phyloP scores from a whole-genome alignment of 2,113 vertebrate species.

The Piprites chloris region DNA sequence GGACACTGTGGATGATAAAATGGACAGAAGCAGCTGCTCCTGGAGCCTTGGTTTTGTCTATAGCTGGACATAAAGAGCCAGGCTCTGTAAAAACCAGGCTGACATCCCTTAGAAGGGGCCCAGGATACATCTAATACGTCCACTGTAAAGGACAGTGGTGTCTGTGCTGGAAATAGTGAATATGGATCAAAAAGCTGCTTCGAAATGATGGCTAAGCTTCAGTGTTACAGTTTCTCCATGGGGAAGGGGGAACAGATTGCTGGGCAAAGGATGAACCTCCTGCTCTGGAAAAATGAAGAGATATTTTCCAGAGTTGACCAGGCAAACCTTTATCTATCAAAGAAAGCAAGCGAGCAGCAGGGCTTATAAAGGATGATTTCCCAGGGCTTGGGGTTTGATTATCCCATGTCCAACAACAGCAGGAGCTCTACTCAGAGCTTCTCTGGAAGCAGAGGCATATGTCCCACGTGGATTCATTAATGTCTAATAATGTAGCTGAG shows the following conservation, averaged over 20 bases:
- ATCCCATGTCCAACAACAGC: background rate
- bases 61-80: background rate
- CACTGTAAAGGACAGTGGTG: background rate
- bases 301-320: background rate
- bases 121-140: background rate
- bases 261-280: background rate
- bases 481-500: conserved; percentile 3
- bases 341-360: background rate
- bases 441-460: background rate
- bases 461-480: conserved; percentile 16
- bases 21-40: background rate
- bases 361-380: background rate
- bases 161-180: background rate
- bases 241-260: background rate
- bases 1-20: background rate
- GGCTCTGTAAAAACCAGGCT: background rate
- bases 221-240: background rate
- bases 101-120: background rate
- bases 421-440: background rate
- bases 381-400: background rate
- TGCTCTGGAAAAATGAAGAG: background rate
- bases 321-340: background rate
- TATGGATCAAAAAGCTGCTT: background rate
- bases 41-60: background rate
- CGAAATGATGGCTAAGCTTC: background rate